phyloP scores from a whole-genome alignment of 2,888 invertebrate genomes.

The Agrotis segetum region DNA sequence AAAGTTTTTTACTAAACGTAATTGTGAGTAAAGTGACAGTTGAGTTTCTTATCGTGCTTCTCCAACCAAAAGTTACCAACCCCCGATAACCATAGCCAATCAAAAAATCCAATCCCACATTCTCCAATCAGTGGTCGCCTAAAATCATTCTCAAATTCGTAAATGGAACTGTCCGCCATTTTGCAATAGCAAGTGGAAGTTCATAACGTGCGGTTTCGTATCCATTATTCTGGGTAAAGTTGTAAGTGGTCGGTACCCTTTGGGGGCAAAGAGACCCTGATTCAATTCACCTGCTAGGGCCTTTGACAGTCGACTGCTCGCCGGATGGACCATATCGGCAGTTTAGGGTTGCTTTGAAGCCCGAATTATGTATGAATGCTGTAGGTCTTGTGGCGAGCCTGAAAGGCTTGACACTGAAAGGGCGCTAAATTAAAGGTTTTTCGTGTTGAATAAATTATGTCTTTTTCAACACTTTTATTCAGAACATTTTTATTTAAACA shows the following conservation, averaged over 20 bases:
- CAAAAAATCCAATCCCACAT: background rate
- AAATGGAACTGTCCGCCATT: constrained; percentile 64
- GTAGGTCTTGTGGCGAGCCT: constrained; percentile 14
- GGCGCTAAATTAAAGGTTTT: background rate
- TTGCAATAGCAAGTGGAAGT: constrained; percentile 71
- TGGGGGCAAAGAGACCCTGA: constrained; percentile 78
- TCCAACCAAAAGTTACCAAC: too few species aligned
- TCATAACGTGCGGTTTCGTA: constrained; percentile 78
- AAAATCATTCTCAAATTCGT: constrained; percentile 49
- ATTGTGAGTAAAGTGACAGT: too few species aligned
- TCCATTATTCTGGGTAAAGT: constrained; percentile 87
- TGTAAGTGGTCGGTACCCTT: constrained; percentile 79
- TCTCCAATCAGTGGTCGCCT: constrained; percentile 14
- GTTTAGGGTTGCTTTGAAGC: constrained; percentile 68
- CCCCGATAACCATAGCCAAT: too few species aligned
- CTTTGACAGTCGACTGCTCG: constrained; percentile 73
- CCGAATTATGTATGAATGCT: constrained; percentile 52
- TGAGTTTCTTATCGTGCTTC: too few species aligned
- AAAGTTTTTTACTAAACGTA: too few species aligned
- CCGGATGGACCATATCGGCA: constrained; percentile 72
- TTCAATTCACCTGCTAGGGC: constrained; percentile 82
- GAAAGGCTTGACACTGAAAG: constrained; percentile 13
- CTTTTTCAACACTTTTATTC: too few species aligned
- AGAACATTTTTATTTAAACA: too few species aligned
- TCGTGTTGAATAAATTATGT: background rate